Percentiles rank a stretch among this genome's conserved stretches.
Conservation (phyloP, 2,797 vertebrate species). For the Microtus obscurus region DNA sequence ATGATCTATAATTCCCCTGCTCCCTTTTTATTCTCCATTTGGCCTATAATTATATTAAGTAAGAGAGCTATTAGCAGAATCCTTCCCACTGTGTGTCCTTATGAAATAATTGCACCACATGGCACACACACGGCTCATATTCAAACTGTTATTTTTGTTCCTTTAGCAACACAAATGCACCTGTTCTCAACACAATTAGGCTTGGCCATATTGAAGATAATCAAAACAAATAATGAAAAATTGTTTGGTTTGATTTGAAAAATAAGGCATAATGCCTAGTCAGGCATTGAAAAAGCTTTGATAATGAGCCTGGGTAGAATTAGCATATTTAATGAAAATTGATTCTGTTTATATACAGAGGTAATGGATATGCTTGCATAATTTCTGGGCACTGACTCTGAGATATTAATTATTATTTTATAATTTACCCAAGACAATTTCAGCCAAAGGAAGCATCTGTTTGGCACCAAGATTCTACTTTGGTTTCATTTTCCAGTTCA, state of each 20-base stretch:
- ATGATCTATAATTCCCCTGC: slow-evolving; percentile 7
- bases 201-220: slow-evolving; percentile 73
- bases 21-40: slow-evolving; percentile 50
- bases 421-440: slow-evolving; percentile 80
- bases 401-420: slow-evolving; percentile 87
- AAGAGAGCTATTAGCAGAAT: slow-evolving; percentile 55
- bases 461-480: slow-evolving; percentile 84
- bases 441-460: slow-evolving; percentile 86
- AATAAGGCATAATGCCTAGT: slow-evolving; percentile 73
- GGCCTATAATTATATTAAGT: slow-evolving; percentile 60
- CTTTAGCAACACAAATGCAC: slow-evolving; percentile 71
- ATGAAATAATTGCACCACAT: slow-evolving; percentile 62
- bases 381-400: slow-evolving; percentile 83
- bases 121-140: slow-evolving; percentile 52
- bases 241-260: slow-evolving; percentile 68
- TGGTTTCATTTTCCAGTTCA: slow-evolving; percentile 86
- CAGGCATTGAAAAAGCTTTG: slow-evolving; percentile 63
- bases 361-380: slow-evolving; percentile 83
- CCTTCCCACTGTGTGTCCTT: slow-evolving; percentile 57
- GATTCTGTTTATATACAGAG: slow-evolving; percentile 87
- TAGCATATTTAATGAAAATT: slow-evolving; percentile 87
- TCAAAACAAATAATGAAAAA: slow-evolving; percentile 82
- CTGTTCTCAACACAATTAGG: slow-evolving; percentile 69
- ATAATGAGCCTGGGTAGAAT: slow-evolving; percentile 76
- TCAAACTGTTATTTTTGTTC: slow-evolving; percentile 69